phyloP scores from a whole-genome alignment of 2,888 invertebrate genomes.

The Ennomos quercinarius region DNA sequence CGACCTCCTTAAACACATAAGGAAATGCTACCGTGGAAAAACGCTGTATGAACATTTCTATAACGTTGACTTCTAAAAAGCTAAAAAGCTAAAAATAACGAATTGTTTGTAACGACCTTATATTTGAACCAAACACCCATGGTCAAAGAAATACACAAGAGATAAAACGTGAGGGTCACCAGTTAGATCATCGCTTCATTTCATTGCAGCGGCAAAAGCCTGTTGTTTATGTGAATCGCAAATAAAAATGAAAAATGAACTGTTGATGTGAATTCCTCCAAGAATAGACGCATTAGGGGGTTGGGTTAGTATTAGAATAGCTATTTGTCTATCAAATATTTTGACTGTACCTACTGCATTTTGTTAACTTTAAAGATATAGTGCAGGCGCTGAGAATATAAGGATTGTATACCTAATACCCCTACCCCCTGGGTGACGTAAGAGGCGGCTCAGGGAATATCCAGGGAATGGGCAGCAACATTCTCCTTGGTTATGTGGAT shows the following conservation, averaged over 20 bases:
- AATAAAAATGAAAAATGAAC: constrained; percentile 29
- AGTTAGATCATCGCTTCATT: constrained; percentile 24
- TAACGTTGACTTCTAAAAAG: too few relatives aligned
- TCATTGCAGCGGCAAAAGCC: constrained; percentile 18
- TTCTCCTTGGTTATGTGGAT: too few relatives aligned
- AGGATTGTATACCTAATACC: too few relatives aligned
- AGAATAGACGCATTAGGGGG: constrained; percentile 29
- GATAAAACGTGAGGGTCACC: constrained; percentile 21
- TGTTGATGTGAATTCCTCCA: constrained; percentile 27
- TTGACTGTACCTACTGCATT: constrained; percentile 9
- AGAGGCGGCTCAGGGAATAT: too few relatives aligned
- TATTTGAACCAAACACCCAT: constrained; percentile 12
- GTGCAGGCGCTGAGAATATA: constrained; percentile 3
- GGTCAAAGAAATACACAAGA: constrained; percentile 20
- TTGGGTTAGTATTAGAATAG: constrained; percentile 5
- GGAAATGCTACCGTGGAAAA: too few relatives aligned
- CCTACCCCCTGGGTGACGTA: too few relatives aligned
- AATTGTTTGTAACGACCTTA: constrained; percentile 3
- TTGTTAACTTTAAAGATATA: constrained; percentile 1
- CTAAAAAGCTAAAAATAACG: too few relatives aligned
- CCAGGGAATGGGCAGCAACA: too few relatives aligned
- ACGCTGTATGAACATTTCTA: too few relatives aligned
- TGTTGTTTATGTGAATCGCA: constrained; percentile 20
- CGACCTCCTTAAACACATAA: too few relatives aligned
- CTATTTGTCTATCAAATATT: constrained; percentile 16